These are phyloP conservation scores for Siphamia tubifer DNA, from an alignment of 2,113 vertebrate species.

Conservation along the genomic window DNA sequence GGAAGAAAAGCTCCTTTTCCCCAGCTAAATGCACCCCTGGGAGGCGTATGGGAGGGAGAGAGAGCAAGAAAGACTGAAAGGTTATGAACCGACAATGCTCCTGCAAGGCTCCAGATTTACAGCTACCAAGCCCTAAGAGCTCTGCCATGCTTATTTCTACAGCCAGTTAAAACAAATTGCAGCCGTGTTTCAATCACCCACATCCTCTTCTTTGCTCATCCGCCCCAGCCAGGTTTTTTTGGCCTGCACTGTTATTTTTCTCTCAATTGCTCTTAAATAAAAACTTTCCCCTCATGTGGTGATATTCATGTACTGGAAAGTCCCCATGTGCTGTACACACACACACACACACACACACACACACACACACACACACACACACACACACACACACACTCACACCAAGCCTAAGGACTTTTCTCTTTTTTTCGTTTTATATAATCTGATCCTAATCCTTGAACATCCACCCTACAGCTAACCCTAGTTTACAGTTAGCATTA, in stretches of 20 bases:
- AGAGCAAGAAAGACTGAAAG: conserved; percentile 58
- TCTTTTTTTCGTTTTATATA: conserved; percentile 25
- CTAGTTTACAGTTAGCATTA: too few relatives aligned
- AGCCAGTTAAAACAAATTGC: conserved; percentile 83
- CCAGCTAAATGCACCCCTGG: conserved; percentile 73
- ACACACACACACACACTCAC: too few relatives aligned
- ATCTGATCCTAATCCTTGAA: too few relatives aligned
- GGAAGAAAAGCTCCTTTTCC: conserved; percentile 75
- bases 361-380: too few relatives aligned
- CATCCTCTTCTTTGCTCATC: conserved; percentile 63
- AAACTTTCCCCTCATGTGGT: conserved; percentile 66
- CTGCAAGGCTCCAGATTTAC: conserved; percentile 74
- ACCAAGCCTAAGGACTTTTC: too few relatives aligned
- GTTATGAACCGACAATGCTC: conserved; percentile 71
- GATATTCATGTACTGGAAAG: conserved; percentile 60
- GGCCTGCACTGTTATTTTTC: conserved; percentile 66
- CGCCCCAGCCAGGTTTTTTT: conserved; percentile 40
- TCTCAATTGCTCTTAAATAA: conserved; percentile 74
- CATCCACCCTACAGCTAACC: too few relatives aligned
- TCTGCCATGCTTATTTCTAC: conserved; percentile 77
- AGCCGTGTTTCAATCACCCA: conserved; percentile 72
- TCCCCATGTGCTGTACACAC: conserved; percentile 42
- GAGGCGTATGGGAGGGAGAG: conserved; percentile 64
- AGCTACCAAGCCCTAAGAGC: conserved; percentile 64
- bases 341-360: too few relatives aligned